A percentile compares a stretch with the other conserved stretches of the same genome.
phyloP scores from a whole-genome alignment of 2,797 vertebrate genomes.

The Eleutherodactylus coqui region DNA sequence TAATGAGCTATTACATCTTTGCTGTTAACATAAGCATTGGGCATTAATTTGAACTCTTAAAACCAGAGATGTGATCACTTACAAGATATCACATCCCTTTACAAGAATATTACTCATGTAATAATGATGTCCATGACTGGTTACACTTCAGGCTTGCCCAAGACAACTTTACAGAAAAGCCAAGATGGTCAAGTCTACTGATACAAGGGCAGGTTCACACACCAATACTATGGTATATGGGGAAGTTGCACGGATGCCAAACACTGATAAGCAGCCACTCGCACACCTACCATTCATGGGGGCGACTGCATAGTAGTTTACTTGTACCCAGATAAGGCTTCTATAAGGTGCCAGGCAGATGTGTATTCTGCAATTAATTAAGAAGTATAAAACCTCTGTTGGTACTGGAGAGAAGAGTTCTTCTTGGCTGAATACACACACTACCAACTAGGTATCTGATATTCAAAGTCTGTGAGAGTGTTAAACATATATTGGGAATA shows the following conservation, averaged over 20 bases:
- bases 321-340: no score
- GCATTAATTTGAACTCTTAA: constrained; percentile 7
- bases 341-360: no score
- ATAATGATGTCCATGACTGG: background rate
- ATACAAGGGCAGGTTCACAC: no score
- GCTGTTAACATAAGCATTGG: background rate
- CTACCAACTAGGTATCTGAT: background rate
- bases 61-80: background rate
- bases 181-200: background rate
- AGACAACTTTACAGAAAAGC: background rate
- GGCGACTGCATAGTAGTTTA: no score
- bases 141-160: background rate
- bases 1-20: constrained; percentile 25
- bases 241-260: no score
- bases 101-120: background rate
- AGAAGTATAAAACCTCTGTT: background rate
- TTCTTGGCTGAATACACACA: background rate
- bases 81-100: background rate
- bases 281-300: no score
- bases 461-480: background rate
- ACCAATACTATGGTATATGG: no score
- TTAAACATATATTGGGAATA: no score
- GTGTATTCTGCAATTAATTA: background rate
- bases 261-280: no score
- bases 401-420: background rate